Percentiles rank a stretch among this genome's conserved stretches.
These are phyloP conservation scores for Brevimyrus niger DNA, from an alignment of 2,113 vertebrate species.

Conservation along the genomic window DNA sequence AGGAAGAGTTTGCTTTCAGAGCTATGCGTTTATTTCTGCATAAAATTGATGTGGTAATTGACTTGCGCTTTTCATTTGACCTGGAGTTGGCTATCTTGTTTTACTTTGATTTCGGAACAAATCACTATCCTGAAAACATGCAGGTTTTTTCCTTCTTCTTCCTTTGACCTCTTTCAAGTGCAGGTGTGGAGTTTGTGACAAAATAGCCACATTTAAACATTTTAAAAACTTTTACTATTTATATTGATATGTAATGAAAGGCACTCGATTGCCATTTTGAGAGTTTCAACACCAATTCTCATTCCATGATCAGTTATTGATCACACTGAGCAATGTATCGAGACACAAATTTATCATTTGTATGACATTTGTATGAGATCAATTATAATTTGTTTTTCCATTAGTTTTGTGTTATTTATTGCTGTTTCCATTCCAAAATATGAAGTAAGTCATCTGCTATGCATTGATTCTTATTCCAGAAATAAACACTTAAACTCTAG, in stretches of 20 bases:
- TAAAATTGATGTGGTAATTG: conserved; percentile 1
- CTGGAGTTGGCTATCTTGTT: neutral
- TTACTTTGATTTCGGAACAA: conserved; percentile 5
- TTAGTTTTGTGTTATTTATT: neutral
- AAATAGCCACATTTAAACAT: neutral
- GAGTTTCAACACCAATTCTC: neutral
- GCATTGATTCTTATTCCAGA: neutral
- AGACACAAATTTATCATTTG: neutral
- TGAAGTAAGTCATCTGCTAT: neutral
- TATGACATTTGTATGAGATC: neutral
- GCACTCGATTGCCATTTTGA: neutral
- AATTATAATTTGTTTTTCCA: neutral
- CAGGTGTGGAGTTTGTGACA: neutral
- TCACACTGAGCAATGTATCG: neutral
- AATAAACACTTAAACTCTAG: neutral
- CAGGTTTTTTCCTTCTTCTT: neutral
- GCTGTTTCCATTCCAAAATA: neutral
- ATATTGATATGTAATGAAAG: neutral
- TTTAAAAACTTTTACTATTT: neutral
- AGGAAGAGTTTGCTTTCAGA: neutral
- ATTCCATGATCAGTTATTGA: neutral
- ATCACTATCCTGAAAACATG: neutral
- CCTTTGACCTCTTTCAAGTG: neutral
- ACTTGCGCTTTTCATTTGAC: neutral
- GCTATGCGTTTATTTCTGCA: neutral